A percentile compares a stretch with the other conserved stretches of the same genome.
Evolutionary conservation across 2,888 invertebrate species (phyloP).

Genomic region (Siphlonurus alternatus): DNA sequence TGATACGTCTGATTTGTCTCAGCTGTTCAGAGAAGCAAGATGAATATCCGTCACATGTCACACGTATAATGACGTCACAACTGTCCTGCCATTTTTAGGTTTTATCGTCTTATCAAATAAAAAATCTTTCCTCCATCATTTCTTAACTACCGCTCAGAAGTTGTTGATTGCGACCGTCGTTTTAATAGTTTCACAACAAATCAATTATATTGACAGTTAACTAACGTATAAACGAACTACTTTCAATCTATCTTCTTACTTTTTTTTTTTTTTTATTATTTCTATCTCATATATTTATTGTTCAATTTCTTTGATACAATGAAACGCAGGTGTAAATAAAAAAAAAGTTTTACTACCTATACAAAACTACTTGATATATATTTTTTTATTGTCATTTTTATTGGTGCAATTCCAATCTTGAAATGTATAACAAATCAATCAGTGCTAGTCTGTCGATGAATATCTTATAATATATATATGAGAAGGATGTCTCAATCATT

Average conservation of each 20-base stretch:
- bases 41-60: no score
- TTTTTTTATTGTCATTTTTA: background rate
- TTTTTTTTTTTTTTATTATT: background rate
- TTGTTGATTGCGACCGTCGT: no score
- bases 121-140: no score
- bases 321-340: background rate
- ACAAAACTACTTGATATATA: background rate
- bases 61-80: no score
- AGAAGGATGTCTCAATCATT: background rate
- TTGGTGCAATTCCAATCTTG: background rate
- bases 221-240: no score
- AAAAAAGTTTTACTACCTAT: background rate
- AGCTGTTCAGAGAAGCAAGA: no score
- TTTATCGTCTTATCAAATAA: no score
- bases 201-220: background rate
- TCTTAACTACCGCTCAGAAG: no score
- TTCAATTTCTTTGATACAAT: background rate
- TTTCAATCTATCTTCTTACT: no score
- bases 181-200: no score
- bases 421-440: background rate
- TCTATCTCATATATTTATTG: background rate
- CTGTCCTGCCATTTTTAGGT: no score
- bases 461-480: background rate
- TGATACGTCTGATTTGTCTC: no score
- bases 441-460: background rate